Evolutionary conservation across 2,888 invertebrate genomes (phyloP), one percentile per base, ranked within the genome.

Genomic region (Apotomis capreana): DNA sequence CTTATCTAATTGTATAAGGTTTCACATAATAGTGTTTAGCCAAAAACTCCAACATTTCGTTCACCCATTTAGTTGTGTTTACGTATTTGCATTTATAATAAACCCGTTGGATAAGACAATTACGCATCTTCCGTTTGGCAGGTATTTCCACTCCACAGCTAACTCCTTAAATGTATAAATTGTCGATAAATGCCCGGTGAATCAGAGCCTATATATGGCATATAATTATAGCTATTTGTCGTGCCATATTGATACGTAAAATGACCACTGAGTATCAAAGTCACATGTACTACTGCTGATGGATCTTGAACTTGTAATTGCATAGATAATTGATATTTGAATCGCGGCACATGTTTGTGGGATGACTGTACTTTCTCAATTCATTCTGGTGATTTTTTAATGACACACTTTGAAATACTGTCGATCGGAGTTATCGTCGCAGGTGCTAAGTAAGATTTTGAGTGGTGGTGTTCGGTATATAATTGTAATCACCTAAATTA

Each of bases 71-170:
- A 6, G 8, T 44, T 44, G 8, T 44, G 0, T 44, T 55, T 55
- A 46, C 64, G 9, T 9, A 12, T 65, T 55, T 15, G 15, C 54
- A 64, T 64, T 63, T 44, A 40, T 64, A 64, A 65, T 46, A 57
- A 65, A 65, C 65, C 46, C 36, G 65, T 65, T 57, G 55, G 55
- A 46, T 54, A 46, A 55, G 55, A 55, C 26, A 64, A 64, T 44
- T n/a, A 55, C 64, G 26, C 55, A 9, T 65, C 64, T 26, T 55
- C 46, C 64, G 55, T 1, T 46, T 51, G 10, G 5, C 55, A 26
- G 40, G 26, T 13, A 63, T 10, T 65, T 55, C 54, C 44, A 44
- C 54, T 26, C 54, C 26, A n/a, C 15, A 57, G 44, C 36, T 13
- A 44, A 26, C 55, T 57, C 55, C 44, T 26, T 65, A 57, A 57